phyloP scores from a whole-genome alignment of 2,888 invertebrate genomes.

The Watsonalla cultraria region DNA sequence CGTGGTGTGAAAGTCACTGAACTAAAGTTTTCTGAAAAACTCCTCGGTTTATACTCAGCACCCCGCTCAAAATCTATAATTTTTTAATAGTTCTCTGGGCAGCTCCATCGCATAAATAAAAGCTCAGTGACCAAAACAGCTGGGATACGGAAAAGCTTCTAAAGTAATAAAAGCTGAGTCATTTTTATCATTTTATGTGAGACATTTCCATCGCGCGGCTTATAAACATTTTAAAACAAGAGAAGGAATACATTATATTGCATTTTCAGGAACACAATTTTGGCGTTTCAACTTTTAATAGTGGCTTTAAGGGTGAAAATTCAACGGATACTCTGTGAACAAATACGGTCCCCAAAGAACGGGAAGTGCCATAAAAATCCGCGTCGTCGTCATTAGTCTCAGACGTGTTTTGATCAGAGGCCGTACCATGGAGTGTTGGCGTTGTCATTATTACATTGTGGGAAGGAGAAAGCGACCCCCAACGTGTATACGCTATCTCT shows the following conservation, averaged over 20 bases:
- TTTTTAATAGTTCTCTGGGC: no score
- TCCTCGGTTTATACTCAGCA: no score
- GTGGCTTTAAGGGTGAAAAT: conserved; percentile 52
- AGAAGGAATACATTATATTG: conserved; percentile 38
- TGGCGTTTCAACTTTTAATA: conserved; percentile 56
- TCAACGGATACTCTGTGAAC: conserved; percentile 56
- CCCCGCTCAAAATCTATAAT: no score
- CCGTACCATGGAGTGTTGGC: conserved; percentile 36
- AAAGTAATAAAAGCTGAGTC: no score
- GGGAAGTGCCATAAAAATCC: conserved; percentile 68
- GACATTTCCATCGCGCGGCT: no score
- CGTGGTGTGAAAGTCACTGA: no score
- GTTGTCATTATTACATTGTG: conserved; percentile 32
- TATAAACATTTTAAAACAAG: background rate
- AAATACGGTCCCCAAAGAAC: conserved; percentile 57
- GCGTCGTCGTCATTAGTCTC: conserved; percentile 68
- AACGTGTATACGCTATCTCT: conserved; percentile 23
- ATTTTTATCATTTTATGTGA: no score
- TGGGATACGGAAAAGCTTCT: no score
- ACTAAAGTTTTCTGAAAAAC: no score
- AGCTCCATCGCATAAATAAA: no score
- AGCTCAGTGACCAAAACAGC: no score
- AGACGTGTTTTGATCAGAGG: conserved; percentile 72
- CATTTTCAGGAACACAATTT: conserved; percentile 36
- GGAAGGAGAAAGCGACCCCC: conserved; percentile 25